Percentiles rank a stretch among this genome's conserved stretches.
phyloP scores from a whole-genome alignment of 2,888 invertebrate genomes.

The Tolmerus cingulatus region DNA sequence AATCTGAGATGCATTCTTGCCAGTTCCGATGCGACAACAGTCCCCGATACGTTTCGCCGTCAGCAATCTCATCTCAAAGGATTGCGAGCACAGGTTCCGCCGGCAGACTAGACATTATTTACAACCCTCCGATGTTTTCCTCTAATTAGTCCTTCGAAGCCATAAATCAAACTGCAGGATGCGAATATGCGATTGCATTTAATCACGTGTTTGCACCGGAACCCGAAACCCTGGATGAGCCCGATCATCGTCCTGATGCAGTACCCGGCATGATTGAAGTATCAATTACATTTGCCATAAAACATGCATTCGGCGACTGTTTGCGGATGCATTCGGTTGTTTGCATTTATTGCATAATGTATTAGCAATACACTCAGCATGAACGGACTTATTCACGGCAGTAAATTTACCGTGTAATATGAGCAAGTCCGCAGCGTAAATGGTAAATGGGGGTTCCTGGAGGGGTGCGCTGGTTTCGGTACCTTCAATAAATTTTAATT shows the following conservation, averaged over 20 bases:
- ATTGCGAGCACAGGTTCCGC: neutral
- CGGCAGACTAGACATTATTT: constrained; percentile 19
- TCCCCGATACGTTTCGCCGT: neutral
- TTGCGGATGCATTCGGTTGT: constrained; percentile 52
- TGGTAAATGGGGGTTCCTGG: neutral
- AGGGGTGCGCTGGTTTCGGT: neutral
- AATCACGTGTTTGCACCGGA: constrained; percentile 48
- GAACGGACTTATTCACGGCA: constrained; percentile 8
- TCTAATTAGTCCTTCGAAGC: constrained; percentile 46
- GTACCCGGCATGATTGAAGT: constrained; percentile 16
- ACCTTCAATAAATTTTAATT: neutral
- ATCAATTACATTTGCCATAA: constrained; percentile 52
- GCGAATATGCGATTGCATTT: constrained; percentile 47
- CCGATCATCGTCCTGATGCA: constrained; percentile 17
- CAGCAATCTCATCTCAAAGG: constrained; percentile 23
- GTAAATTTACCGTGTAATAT: constrained; percentile 36
- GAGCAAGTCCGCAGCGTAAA: constrained; percentile 12
- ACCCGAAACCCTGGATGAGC: constrained; percentile 17
- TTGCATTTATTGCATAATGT: constrained; percentile 49
- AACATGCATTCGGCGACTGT: constrained; percentile 52
- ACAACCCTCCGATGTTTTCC: constrained; percentile 21
- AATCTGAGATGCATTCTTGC: constrained; percentile 8
- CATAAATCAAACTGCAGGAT: constrained; percentile 50
- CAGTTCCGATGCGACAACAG: neutral
- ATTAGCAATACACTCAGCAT: constrained; percentile 44